Percentiles rank a stretch among this genome's conserved stretches.
These are phyloP conservation scores for Corythornis madagascariensis DNA, from an alignment of 2,113 vertebrate genomes.

Conservation along the genomic window DNA sequence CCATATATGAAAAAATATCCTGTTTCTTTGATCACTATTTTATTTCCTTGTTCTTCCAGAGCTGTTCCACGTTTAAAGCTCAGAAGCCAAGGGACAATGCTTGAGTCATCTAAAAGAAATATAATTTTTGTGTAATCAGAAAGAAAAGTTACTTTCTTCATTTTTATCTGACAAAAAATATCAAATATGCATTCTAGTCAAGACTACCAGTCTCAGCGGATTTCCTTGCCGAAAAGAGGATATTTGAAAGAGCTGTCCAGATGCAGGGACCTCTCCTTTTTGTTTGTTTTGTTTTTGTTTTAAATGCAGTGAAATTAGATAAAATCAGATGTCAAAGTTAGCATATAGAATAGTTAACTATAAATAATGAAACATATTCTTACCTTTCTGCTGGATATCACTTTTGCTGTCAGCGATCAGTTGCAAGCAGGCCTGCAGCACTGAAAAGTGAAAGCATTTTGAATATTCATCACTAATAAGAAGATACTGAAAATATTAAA, in stretches of 20 bases:
- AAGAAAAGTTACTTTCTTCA: neutral
- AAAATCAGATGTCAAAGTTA: neutral
- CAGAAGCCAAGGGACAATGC: constrained; percentile 87
- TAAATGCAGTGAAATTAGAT: neutral
- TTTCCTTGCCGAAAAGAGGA: neutral
- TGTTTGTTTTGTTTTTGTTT: neutral
- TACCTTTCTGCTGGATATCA: constrained; percentile 86
- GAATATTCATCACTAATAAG: neutral
- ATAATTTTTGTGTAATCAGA: neutral
- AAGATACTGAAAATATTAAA: too few species aligned
- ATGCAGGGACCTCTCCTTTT: neutral
- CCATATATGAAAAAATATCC: constrained; percentile 96
- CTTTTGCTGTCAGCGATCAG: constrained; percentile 85
- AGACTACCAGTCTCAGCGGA: neutral
- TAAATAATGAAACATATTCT: neutral
- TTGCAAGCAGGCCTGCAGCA: constrained; percentile 89
- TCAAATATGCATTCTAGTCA: neutral
- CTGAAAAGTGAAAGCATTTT: constrained; percentile 74
- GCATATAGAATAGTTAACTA: neutral
- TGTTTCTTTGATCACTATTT: constrained; percentile 87
- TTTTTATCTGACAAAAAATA: neutral
- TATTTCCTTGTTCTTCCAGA: constrained; percentile 83
- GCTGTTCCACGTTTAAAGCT: constrained; percentile 89
- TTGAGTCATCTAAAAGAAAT: constrained; percentile 70
- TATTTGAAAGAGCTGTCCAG: neutral